phyloP scores from a whole-genome alignment of 2,888 invertebrate genomes.

The Folsomia manolachei region DNA sequence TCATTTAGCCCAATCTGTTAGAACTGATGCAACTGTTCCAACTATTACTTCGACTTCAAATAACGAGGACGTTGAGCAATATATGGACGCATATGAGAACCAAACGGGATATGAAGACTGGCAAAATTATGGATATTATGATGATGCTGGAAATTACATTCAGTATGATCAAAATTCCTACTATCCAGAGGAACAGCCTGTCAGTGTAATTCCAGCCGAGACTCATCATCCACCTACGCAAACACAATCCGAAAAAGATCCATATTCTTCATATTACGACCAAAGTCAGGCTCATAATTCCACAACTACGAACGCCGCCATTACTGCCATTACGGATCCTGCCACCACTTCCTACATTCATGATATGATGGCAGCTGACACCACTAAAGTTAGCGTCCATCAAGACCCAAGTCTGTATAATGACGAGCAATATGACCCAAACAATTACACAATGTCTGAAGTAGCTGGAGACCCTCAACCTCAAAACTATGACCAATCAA shows the following conservation, averaged over 20 bases:
- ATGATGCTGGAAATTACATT: slow-evolving; percentile 49
- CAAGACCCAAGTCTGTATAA: slow-evolving; percentile 1
- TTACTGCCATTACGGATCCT: neutral
- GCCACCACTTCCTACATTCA: neutral
- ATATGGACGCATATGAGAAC: slow-evolving; percentile 41
- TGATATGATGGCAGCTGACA: neutral
- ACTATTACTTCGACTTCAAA: neutral
- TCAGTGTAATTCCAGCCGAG: slow-evolving; percentile 28
- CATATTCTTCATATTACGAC: neutral
- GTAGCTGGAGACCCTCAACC: neutral
- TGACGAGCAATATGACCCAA: neutral
- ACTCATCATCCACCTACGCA: slow-evolving; percentile 16
- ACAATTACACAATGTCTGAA: neutral
- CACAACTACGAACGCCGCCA: neutral
- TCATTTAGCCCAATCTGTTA: neutral
- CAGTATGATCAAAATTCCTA: slow-evolving; percentile 48
- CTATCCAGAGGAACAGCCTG: slow-evolving; percentile 47
- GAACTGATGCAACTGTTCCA: neutral
- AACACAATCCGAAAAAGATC: neutral
- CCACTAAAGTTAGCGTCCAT: neutral
- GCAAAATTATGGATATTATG: slow-evolving; percentile 50
- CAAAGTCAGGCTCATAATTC: neutral
- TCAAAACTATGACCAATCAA: neutral
- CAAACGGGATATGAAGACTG: slow-evolving; percentile 49
- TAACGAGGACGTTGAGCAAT: slow-evolving; percentile 27